Evolutionary conservation across 2,797 vertebrate genomes (phyloP).

Genomic region (Melanotaenia pygmaea): DNA sequence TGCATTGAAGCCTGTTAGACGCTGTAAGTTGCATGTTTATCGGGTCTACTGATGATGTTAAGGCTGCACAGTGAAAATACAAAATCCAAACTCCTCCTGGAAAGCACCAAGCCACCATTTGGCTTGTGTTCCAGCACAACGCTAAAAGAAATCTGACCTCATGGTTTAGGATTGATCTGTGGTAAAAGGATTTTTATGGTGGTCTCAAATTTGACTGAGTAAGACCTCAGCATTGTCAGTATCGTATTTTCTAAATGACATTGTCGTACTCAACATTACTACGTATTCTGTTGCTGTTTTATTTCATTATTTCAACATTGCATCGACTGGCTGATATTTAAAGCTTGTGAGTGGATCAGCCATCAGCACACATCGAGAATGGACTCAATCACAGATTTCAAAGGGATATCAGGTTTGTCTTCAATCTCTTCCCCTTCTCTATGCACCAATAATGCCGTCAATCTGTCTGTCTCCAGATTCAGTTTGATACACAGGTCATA

Average conservation of each 20-base stretch:
- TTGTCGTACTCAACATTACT: constrained; percentile 54
- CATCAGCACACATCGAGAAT: constrained; percentile 31
- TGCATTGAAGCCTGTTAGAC: constrained; percentile 32
- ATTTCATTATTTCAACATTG: constrained; percentile 61
- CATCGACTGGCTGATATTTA: constrained; percentile 74
- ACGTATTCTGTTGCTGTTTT: constrained; percentile 51
- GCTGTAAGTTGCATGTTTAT: constrained; percentile 2
- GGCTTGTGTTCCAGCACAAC: constrained; percentile 11
- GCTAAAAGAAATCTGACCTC: constrained; percentile 61
- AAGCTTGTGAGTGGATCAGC: constrained; percentile 52
- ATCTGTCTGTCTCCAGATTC: constrained; percentile 42
- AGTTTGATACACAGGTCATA: constrained; percentile 14
- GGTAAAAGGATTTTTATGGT: constrained; percentile 67
- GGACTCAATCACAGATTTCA: constrained; percentile 58
- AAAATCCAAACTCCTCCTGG: constrained; percentile 13
- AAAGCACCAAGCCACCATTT: neutral
- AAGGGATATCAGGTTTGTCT: constrained; percentile 63
- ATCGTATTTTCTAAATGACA: constrained; percentile 74
- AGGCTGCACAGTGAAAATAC: neutral
- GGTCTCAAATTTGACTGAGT: constrained; percentile 73
- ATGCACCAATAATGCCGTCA: constrained; percentile 32
- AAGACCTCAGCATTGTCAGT: constrained; percentile 52
- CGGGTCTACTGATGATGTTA: neutral
- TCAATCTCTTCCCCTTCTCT: constrained; percentile 40
- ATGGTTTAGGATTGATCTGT: constrained; percentile 61